Base-by-base conservation (phyloP, 2,797 vertebrate genomes). In the Protonibea diacanthus region DNA sequence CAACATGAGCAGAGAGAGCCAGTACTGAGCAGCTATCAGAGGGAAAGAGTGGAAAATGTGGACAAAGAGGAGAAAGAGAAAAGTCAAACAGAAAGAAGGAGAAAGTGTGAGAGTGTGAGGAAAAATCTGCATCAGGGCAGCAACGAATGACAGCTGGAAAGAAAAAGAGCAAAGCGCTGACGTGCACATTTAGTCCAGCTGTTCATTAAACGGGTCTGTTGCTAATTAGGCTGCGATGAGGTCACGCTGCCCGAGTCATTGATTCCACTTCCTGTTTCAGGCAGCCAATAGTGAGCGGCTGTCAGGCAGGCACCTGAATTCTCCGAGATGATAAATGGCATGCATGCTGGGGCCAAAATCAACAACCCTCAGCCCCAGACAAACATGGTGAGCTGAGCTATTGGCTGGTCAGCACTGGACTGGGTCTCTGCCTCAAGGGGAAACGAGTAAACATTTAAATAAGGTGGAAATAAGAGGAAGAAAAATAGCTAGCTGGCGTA, bases 211-310 rank as follows among this genome's bases (percentile, higher is more conserved):
- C 59, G 65, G 81, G 80, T 89, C 91, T 93, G 92, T 84, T 85
- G 93, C 92, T 94, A 95, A 95, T 95, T 94, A 95, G 91, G 89
- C 88, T 73, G 86, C 83, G 73, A 92, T 95, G 95, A 96, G 94
- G 93, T 95, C 94, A 95, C 88, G 65, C 91, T 82, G 84, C 77
- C 81, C 76, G 85, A 94, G 85, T 94, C 93, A 93, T 94, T 90
- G 93, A 94, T 93, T 93, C 87, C 92, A 92, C 90, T 94, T 95
- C 94, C 94, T 94, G 92, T 93, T 91, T 88, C 69, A 60, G 83
- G 88, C 78, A 81, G 90, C 90, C 90, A 91, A 89, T 93, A 75
- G 92, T 72, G 71, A 75, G 82, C 33, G 67, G 80, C 84, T 92
- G 89, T 90, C 88, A 85, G 86, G 66, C 76, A 52, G 80, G 80